Evolutionary conservation across 1,140 invertebrate genomes (phyloP).

Genomic region (Drosophila ercepeae): DNA sequence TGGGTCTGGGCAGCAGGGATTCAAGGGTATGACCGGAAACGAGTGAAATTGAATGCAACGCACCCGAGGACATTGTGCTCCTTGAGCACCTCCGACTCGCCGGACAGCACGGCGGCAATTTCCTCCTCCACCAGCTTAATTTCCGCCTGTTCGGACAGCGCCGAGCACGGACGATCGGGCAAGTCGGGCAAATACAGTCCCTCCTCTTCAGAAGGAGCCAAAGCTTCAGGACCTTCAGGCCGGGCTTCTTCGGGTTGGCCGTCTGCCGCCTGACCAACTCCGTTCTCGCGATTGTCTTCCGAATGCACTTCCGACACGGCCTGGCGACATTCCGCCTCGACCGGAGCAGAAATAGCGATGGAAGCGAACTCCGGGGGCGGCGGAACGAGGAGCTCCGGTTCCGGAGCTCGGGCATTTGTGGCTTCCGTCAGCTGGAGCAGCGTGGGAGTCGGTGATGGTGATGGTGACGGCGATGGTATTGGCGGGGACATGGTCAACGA

Average conservation of each 20-base stretch:
- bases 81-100: constrained; percentile 87
- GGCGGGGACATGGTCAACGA: constrained; percentile 67
- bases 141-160: constrained; percentile 70
- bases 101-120: constrained; percentile 88
- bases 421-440: constrained; percentile 54
- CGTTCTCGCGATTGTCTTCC: constrained; percentile 39
- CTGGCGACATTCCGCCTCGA: constrained; percentile 50
- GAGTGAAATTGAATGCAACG: constrained; percentile 66
- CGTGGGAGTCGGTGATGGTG: constrained; percentile 16
- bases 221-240: not conserved
- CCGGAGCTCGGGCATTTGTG: constrained; percentile 67
- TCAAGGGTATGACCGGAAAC: constrained; percentile 6
- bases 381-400: constrained; percentile 26
- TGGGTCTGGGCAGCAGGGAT: not conserved
- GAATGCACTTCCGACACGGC: constrained; percentile 69
- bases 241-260: not conserved
- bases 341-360: constrained; percentile 1
- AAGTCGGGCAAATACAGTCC: constrained; percentile 64
- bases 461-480: constrained; percentile 9
- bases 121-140: constrained; percentile 87
- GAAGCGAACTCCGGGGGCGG: constrained; percentile 10
- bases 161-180: constrained; percentile 76
- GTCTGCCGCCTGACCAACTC: constrained; percentile 12
- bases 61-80: constrained; percentile 89
- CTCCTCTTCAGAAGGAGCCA: constrained; percentile 5